A percentile compares a stretch with the other conserved stretches of the same genome.
Evolutionary conservation across 2,797 vertebrate species (phyloP).

Genomic region (Artibeus jamaicensis): DNA sequence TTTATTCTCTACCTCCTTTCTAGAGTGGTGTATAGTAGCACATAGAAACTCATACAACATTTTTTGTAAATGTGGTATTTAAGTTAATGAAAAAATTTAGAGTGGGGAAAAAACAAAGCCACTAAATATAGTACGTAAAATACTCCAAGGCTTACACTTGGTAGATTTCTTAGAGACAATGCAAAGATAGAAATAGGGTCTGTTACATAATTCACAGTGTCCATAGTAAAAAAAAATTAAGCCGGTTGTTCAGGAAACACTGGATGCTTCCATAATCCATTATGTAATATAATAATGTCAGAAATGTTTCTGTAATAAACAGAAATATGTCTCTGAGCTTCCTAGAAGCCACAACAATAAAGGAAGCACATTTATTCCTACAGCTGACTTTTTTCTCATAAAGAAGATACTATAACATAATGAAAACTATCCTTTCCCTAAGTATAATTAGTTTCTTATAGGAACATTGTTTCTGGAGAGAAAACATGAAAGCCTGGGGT

Average conservation of each 20-base stretch:
- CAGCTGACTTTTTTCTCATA: not conserved
- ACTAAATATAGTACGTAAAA: not conserved
- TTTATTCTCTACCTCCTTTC: not conserved
- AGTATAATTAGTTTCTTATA: not conserved
- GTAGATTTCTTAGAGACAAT: conserved; percentile 19
- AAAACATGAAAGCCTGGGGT: not conserved
- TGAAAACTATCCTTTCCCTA: not conserved
- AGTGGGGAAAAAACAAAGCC: conserved; percentile 4
- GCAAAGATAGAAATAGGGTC: not conserved
- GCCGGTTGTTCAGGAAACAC: not conserved
- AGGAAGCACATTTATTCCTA: not conserved
- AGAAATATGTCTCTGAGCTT: conserved; percentile 19
- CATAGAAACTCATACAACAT: not conserved
- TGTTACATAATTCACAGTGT: not conserved
- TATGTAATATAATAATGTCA: not conserved
- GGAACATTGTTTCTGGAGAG: not conserved
- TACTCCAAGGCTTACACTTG: not conserved
- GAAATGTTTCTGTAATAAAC: not conserved
- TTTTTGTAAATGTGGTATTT: not conserved
- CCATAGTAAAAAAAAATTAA: not conserved
- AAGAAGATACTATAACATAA: not conserved
- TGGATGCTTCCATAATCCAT: not conserved
- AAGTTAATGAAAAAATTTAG: not conserved
- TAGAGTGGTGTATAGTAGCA: not conserved
- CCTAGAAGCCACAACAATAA: conserved; percentile 41